These are phyloP conservation scores for Catamblyrhynchus diadema DNA, from an alignment of 2,797 vertebrate species.

Conservation along the genomic window DNA sequence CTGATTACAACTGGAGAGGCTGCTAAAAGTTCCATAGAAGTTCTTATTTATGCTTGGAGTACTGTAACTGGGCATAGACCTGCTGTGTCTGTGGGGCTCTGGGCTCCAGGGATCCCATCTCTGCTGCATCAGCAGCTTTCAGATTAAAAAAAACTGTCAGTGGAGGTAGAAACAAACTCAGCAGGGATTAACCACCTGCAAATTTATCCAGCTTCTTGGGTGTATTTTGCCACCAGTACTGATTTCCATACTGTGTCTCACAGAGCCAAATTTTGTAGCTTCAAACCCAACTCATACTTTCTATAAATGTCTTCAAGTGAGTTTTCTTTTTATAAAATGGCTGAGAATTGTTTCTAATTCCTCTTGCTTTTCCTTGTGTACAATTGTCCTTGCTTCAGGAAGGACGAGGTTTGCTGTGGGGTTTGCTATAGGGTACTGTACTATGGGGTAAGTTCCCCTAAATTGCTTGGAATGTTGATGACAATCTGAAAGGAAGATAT, in stretches of 20 bases:
- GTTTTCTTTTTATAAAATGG: background rate
- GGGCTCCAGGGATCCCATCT: background rate
- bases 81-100: background rate
- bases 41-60: background rate
- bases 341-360: background rate
- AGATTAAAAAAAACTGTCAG: background rate
- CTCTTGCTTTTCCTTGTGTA: background rate
- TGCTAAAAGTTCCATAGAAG: background rate
- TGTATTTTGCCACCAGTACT: background rate
- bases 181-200: background rate
- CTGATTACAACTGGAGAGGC: background rate
- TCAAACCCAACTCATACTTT: background rate
- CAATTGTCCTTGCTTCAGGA: background rate
- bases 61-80: background rate
- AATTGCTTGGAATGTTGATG: background rate
- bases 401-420: background rate
- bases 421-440: accelerated
- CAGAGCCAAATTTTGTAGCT: background rate
- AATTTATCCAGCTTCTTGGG: background rate
- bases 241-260: background rate
- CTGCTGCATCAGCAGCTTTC: background rate
- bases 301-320: background rate
- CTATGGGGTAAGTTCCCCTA: accelerated
- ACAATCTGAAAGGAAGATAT: background rate
- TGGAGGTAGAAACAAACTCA: background rate